These are phyloP conservation scores for Leucophenga montana DNA, from an alignment of 2,888 invertebrate genomes.

Conservation along the genomic window DNA sequence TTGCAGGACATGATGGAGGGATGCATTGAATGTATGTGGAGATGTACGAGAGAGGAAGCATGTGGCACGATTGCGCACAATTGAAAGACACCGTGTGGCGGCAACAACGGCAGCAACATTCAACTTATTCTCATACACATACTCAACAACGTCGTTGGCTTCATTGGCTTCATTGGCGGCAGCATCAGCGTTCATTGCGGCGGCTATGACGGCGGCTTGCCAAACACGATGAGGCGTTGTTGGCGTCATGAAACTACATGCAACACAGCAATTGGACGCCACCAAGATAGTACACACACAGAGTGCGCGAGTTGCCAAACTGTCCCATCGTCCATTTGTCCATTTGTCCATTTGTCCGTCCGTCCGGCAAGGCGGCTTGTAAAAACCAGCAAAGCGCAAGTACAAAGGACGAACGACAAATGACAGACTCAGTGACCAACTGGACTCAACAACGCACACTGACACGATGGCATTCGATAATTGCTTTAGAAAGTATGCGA, in stretches of 20 bases:
- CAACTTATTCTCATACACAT: slow-evolving; percentile 15
- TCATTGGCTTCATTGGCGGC: slow-evolving; percentile 48
- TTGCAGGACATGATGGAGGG: slow-evolving; percentile 49
- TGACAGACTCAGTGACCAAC: not conserved
- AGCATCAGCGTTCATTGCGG: slow-evolving; percentile 45
- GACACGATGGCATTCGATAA: slow-evolving; percentile 65
- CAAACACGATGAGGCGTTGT: slow-evolving; percentile 71
- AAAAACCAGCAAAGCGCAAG: slow-evolving; percentile 32
- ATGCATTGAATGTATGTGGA: not conserved
- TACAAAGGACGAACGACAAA: slow-evolving; percentile 23
- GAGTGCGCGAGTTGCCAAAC: not conserved
- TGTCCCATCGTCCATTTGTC: too few species aligned
- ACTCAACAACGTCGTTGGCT: slow-evolving; percentile 29
- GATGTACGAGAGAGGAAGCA: too few species aligned
- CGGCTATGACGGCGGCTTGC: slow-evolving; percentile 67
- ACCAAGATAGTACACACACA: not conserved
- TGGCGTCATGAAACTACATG: slow-evolving; percentile 69
- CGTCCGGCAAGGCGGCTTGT: slow-evolving; percentile 52
- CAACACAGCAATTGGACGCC: slow-evolving; percentile 35
- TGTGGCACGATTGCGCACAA: not conserved
- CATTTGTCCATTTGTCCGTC: too few species aligned
- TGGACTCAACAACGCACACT: slow-evolving; percentile 19
- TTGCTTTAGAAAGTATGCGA: slow-evolving; percentile 65
- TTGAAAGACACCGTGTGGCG: not conserved
- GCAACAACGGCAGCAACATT: slow-evolving; percentile 27